Conservation (phyloP, 2,888 invertebrate species). For the Callyntrura sp. region DNA sequence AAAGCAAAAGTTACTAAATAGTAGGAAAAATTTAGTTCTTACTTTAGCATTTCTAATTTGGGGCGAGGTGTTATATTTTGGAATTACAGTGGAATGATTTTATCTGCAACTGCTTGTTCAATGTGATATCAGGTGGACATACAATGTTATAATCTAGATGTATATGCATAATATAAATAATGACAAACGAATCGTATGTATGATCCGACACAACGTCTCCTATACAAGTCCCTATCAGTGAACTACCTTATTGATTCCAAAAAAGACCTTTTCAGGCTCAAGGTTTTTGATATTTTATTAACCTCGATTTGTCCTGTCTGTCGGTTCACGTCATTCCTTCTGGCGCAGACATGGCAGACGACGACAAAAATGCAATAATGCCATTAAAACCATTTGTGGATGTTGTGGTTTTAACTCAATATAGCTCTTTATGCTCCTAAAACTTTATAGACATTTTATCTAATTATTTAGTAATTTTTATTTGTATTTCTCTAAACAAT, state of each 20-base stretch:
- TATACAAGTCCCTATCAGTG: background rate
- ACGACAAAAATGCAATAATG: background rate
- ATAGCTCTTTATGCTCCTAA: no score
- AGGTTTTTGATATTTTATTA: slow-evolving; percentile 47
- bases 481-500: no score
- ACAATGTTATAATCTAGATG: background rate
- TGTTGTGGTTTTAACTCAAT: no score
- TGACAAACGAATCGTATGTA: background rate
- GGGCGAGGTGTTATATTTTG: no score
- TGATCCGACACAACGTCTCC: background rate
- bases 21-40: background rate
- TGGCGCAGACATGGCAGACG: background rate
- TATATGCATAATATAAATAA: background rate
- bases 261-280: slow-evolving; percentile 28
- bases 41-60: no score
- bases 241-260: background rate
- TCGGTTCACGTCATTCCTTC: background rate
- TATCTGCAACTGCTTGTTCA: background rate
- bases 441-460: no score
- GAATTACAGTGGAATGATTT: background rate
- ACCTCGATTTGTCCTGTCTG: slow-evolving; percentile 25
- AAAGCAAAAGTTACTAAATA: background rate
- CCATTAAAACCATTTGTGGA: background rate
- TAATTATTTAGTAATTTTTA: no score
- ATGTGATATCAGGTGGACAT: background rate